Conservation (phyloP, 2,888 invertebrate species). For the Beris chalybata region DNA sequence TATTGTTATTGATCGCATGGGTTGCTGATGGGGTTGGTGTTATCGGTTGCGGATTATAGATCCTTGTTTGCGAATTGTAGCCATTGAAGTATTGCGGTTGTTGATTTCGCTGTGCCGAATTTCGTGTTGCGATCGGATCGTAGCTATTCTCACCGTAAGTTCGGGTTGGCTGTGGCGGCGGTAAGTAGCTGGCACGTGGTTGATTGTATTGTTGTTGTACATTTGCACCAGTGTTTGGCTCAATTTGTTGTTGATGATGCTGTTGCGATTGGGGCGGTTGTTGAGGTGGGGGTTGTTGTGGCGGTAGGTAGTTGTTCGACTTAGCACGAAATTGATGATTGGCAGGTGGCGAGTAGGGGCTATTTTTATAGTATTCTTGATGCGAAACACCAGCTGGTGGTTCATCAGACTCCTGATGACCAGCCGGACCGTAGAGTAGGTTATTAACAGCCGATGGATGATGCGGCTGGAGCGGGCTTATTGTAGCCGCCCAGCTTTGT, state of each 20-base stretch:
- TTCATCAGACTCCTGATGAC: conserved; percentile 51
- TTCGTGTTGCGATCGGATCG: conserved; percentile 41
- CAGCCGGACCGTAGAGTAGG: conserved; percentile 54
- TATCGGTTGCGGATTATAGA: conserved; percentile 12
- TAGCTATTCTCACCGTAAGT: conserved; percentile 53
- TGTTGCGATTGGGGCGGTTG: conserved; percentile 10
- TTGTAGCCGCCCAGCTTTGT: conserved; percentile 52
- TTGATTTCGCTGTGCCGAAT: conserved; percentile 11
- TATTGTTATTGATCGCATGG: conserved; percentile 41
- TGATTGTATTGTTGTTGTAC: conserved; percentile 17
- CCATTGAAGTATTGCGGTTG: conserved; percentile 33
- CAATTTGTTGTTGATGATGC: conserved; percentile 43
- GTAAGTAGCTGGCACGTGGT: conserved; percentile 27
- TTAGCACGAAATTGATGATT: conserved; percentile 47
- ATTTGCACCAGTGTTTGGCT: not conserved
- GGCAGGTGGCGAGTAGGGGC: conserved; percentile 54
- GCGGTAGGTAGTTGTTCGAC: conserved; percentile 53
- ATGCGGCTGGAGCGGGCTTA: conserved; percentile 49
- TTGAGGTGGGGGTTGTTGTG: conserved; percentile 43
- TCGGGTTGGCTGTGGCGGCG: conserved; percentile 41
- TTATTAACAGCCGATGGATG: conserved; percentile 54
- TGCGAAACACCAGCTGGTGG: conserved; percentile 38
- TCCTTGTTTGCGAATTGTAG: conserved; percentile 33
- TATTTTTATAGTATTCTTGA: conserved; percentile 52
- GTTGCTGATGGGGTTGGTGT: conserved; percentile 3